A percentile compares a stretch with the other conserved stretches of the same genome.
These are phyloP conservation scores for Centropristis striata DNA, from an alignment of 2,113 vertebrate genomes.

Conservation along the genomic window DNA sequence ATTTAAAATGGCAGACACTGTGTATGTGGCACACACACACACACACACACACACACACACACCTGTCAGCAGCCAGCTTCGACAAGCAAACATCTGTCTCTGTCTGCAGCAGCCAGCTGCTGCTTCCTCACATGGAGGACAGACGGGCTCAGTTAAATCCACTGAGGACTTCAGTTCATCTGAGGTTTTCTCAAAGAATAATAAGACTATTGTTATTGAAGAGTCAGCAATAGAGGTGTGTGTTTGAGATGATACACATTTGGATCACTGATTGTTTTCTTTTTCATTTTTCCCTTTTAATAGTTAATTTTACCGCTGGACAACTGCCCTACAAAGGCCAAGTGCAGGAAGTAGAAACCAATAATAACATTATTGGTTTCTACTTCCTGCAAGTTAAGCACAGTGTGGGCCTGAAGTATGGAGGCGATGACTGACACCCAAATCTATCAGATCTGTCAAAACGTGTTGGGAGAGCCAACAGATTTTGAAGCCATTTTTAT, in stretches of 20 bases:
- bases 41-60: slow-evolving; percentile 30
- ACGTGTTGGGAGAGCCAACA: too few relatives aligned
- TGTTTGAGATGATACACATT: neutral
- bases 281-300: neutral
- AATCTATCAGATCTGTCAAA: too few relatives aligned
- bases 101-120: slow-evolving; percentile 42
- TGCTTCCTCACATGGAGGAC: slow-evolving; percentile 33
- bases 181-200: neutral
- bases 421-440: too few relatives aligned
- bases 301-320: neutral
- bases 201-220: neutral
- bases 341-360: too few relatives aligned
- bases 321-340: too few relatives aligned
- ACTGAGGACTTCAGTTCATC: slow-evolving; percentile 5
- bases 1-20: neutral
- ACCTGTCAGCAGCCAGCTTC: slow-evolving; percentile 20
- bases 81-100: slow-evolving; percentile 52
- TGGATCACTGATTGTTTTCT: neutral
- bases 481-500: too few relatives aligned
- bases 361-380: too few relatives aligned
- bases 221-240: too few relatives aligned
- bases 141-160: slow-evolving; percentile 8
- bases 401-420: too few relatives aligned
- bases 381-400: too few relatives aligned
- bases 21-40: slow-evolving; percentile 27